These are phyloP conservation scores for Halcyon leucocephala DNA, from an alignment of 2,797 vertebrate species.

Conservation along the genomic window DNA sequence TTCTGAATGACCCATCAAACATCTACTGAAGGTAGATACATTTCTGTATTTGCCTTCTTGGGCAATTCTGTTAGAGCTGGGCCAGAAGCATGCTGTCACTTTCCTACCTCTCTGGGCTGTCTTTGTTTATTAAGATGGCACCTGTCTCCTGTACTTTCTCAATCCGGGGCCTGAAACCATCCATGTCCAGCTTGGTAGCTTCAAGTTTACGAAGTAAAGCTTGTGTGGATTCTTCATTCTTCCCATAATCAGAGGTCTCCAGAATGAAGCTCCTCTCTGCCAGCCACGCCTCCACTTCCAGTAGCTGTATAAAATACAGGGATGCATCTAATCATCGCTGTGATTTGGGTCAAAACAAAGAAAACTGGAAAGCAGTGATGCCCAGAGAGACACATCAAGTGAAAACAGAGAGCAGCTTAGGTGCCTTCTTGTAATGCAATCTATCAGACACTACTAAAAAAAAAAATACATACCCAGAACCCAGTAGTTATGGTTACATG, in stretches of 20 bases:
- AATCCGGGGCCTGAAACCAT: slow-evolving; percentile 76
- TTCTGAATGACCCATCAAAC: background rate
- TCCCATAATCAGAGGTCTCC: slow-evolving; percentile 82
- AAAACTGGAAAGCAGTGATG: background rate
- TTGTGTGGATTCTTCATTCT: slow-evolving; percentile 84
- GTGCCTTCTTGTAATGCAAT: background rate
- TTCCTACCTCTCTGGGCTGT: slow-evolving; percentile 84
- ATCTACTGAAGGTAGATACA: background rate
- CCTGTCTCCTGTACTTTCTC: slow-evolving; percentile 80
- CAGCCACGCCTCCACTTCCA: slow-evolving; percentile 88
- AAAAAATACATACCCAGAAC: background rate
- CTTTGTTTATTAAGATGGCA: slow-evolving; percentile 74
- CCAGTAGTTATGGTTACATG: background rate
- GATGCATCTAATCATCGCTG: background rate
- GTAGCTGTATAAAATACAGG: slow-evolving; percentile 76
- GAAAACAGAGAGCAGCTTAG: background rate
- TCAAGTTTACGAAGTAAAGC: slow-evolving; percentile 84
- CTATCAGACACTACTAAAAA: background rate
- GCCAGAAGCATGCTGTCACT: background rate
- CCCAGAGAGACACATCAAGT: background rate
- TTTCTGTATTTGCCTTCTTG: background rate
- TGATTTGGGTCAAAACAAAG: background rate
- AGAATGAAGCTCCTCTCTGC: slow-evolving; percentile 78
- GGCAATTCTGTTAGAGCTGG: background rate
- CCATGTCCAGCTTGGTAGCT: slow-evolving; percentile 82